Conservation (phyloP, 2,888 invertebrate genomes). For the Tolmerus cingulatus region DNA sequence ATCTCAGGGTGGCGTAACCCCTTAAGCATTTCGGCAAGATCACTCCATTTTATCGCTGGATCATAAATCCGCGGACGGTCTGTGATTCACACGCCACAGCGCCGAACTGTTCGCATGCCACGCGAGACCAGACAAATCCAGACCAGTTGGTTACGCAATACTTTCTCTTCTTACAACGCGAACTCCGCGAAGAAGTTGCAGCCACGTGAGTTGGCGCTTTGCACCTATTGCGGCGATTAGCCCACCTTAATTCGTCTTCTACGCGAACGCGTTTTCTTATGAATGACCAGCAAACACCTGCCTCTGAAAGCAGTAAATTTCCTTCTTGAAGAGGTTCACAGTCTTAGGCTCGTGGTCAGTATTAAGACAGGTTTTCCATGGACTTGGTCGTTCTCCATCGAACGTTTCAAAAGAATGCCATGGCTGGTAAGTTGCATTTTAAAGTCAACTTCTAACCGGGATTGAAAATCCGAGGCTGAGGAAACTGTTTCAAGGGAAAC, state of each 20-base stretch:
- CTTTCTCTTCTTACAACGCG: conserved; percentile 4
- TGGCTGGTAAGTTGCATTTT: neutral
- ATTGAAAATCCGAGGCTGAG: conserved; percentile 1
- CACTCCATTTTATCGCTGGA: neutral
- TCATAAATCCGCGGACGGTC: neutral
- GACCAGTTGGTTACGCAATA: neutral
- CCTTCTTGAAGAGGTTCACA: neutral
- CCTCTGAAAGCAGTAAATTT: neutral
- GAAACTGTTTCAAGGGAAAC: conserved; percentile 6
- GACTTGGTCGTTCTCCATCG: neutral
- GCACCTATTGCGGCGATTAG: neutral
- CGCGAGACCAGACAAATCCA: neutral
- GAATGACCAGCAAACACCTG: neutral
- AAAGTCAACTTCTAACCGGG: neutral
- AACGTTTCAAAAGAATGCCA: neutral
- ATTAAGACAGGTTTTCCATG: neutral
- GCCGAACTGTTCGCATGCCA: neutral
- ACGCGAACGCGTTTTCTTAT: neutral
- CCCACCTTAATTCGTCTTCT: neutral
- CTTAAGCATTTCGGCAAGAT: neutral
- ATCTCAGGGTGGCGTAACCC: too few relatives aligned
- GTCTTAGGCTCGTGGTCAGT: neutral
- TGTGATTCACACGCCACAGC: neutral
- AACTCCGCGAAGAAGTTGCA: neutral
- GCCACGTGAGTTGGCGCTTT: neutral